Conservation (phyloP, 2,797 vertebrate species). For the Lateolabrax maculatus region DNA sequence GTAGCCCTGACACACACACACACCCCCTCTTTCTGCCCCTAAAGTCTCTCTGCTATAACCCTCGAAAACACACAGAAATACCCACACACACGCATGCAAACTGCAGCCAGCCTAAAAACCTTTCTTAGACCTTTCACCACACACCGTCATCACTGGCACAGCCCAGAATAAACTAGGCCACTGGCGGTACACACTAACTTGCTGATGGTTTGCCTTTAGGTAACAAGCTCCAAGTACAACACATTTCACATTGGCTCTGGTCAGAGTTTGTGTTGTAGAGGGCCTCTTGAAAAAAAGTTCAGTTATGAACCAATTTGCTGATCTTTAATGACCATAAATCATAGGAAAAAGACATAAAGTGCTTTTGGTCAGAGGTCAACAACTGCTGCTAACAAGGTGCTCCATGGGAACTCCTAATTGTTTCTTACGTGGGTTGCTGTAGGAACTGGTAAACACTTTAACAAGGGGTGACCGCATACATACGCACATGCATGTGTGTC, state of each 20-base stretch:
- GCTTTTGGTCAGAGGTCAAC: slow-evolving; percentile 68
- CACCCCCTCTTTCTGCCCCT: slow-evolving; percentile 43
- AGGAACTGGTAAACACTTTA: slow-evolving; percentile 75
- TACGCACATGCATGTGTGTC: slow-evolving; percentile 15
- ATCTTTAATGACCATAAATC: slow-evolving; percentile 58
- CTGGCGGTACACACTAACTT: slow-evolving; percentile 32
- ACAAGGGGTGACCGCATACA: slow-evolving; percentile 49
- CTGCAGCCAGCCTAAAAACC: slow-evolving; percentile 52
- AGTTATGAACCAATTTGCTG: slow-evolving; percentile 45
- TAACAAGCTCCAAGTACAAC: slow-evolving; percentile 48
- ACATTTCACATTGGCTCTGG: slow-evolving; percentile 40
- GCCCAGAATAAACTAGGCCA: slow-evolving; percentile 61
- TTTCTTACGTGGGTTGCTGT: slow-evolving; percentile 69
- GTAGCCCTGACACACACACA: slow-evolving; percentile 49
- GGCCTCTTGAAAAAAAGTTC: slow-evolving; percentile 24
- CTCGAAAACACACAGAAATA: slow-evolving; percentile 34
- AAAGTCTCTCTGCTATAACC: slow-evolving; percentile 33
- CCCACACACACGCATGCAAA: slow-evolving; percentile 38
- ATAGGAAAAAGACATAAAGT: slow-evolving; percentile 61
- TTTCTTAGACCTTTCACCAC: slow-evolving; percentile 54
- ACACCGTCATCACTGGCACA: slow-evolving; percentile 50
- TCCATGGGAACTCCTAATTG: slow-evolving; percentile 63
- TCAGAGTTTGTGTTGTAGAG: slow-evolving; percentile 22
- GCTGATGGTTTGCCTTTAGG: slow-evolving; percentile 59
- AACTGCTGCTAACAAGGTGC: slow-evolving; percentile 66